phyloP scores from a whole-genome alignment of 2,888 invertebrate genomes.

The Lasioglossum malachurum region DNA sequence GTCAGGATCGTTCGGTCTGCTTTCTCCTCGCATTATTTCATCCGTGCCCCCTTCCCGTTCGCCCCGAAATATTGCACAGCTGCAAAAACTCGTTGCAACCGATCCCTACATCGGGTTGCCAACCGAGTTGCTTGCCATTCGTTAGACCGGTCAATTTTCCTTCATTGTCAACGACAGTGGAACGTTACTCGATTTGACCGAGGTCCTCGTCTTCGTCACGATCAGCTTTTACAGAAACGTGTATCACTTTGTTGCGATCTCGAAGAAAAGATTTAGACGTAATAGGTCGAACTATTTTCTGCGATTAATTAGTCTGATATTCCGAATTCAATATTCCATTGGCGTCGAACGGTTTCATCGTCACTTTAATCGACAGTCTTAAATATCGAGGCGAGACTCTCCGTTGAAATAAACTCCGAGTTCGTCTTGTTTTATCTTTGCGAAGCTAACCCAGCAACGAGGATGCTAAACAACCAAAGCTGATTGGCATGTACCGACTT shows the following conservation, averaged over 20 bases:
- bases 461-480: slow-evolving; percentile 30
- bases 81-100: slow-evolving; percentile 19
- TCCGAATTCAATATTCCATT: background rate
- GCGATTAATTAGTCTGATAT: background rate
- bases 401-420: background rate
- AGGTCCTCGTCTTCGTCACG: background rate
- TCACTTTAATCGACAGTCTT: background rate
- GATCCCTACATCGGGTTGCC: background rate
- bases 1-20: background rate
- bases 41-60: slow-evolving; percentile 38
- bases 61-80: slow-evolving; percentile 16
- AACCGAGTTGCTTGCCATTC: background rate
- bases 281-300: background rate
- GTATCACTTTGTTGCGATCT: background rate
- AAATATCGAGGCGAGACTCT: background rate
- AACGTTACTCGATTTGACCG: background rate
- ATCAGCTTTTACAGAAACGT: too few relatives aligned
- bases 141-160: background rate
- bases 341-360: background rate
- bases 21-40: slow-evolving; percentile 39
- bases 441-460: background rate
- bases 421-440: background rate
- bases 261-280: background rate
- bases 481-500: slow-evolving; percentile 50
- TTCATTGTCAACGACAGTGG: background rate